phyloP scores from a whole-genome alignment of 2,113 vertebrate genomes.

The Rhodinocichla rosea region DNA sequence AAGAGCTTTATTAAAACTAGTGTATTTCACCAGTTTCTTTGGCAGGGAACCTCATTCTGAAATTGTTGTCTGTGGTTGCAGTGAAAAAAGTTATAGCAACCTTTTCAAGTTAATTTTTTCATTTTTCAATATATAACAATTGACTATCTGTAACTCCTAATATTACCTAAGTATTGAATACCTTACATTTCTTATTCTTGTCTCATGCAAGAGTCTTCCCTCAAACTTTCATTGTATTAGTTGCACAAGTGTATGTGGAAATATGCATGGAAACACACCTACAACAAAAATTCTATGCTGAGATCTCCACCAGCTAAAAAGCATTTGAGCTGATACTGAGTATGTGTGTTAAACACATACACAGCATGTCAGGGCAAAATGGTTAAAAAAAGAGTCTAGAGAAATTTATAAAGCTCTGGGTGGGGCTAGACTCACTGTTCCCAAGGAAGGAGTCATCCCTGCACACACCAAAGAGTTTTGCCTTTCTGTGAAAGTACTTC shows the following conservation, averaged over 20 bases:
- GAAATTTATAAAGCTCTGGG: not conserved
- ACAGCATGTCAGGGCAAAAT: not conserved
- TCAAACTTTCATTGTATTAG: not conserved
- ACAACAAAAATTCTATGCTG: not conserved
- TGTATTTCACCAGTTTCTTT: not conserved
- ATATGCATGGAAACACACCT: not conserved
- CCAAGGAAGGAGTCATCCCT: not conserved
- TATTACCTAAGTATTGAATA: not conserved
- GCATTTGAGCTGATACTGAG: not conserved
- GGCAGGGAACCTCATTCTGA: not conserved
- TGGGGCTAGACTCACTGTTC: not conserved
- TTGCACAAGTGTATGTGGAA: not conserved
- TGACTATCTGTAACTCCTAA: not conserved
- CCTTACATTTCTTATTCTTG: not conserved
- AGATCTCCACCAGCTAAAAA: not conserved
- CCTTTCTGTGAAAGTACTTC: not conserved
- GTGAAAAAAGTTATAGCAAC: not conserved
- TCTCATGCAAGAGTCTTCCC: not conserved
- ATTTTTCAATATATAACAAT: not conserved
- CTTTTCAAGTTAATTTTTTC: not conserved
- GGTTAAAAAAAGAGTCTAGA: not conserved
- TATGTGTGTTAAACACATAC: not conserved
- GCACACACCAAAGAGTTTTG: not conserved
- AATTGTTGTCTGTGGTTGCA: fast-evolving
- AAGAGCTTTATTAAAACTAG: not conserved